These are phyloP conservation scores for Hirtodrosophila trivittata DNA, from an alignment of 2,888 invertebrate genomes.

Conservation along the genomic window DNA sequence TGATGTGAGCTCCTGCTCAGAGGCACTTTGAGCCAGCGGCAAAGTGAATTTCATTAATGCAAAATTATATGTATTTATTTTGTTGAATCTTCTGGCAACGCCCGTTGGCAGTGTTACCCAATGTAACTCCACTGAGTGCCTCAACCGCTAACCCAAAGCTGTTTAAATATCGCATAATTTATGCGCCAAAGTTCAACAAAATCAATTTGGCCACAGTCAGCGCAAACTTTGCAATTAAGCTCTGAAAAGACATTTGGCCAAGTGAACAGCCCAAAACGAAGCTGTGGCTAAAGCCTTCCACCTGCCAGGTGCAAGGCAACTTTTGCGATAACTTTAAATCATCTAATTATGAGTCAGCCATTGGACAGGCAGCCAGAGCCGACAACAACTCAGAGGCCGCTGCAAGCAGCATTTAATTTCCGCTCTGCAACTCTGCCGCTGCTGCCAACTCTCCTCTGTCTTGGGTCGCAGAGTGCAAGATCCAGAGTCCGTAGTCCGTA, in stretches of 20 bases:
- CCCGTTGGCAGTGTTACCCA: slow-evolving; percentile 9
- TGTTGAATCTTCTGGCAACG: slow-evolving; percentile 38
- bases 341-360: slow-evolving; percentile 78
- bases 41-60: slow-evolving; percentile 80
- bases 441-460: background rate
- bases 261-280: slow-evolving; percentile 42
- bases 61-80: slow-evolving; percentile 73
- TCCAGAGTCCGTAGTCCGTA: no score
- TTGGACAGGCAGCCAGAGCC: slow-evolving; percentile 45
- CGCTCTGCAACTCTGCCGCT: slow-evolving; percentile 25
- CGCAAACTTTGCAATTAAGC: slow-evolving; percentile 76
- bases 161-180: slow-evolving; percentile 73
- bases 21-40: slow-evolving; percentile 59
- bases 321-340: slow-evolving; percentile 81
- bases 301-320: slow-evolving; percentile 59
- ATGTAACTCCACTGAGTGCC: background rate
- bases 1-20: slow-evolving; percentile 1
- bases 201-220: slow-evolving; percentile 72
- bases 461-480: slow-evolving; percentile 16
- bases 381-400: slow-evolving; percentile 17
- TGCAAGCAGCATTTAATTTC: slow-evolving; percentile 69
- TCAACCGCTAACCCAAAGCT: slow-evolving; percentile 34
- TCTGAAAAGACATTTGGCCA: slow-evolving; percentile 63
- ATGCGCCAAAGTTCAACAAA: slow-evolving; percentile 71
- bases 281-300: slow-evolving; percentile 6